Conservation (phyloP, 2,888 invertebrate species). For the Lycaena phlaeas region DNA sequence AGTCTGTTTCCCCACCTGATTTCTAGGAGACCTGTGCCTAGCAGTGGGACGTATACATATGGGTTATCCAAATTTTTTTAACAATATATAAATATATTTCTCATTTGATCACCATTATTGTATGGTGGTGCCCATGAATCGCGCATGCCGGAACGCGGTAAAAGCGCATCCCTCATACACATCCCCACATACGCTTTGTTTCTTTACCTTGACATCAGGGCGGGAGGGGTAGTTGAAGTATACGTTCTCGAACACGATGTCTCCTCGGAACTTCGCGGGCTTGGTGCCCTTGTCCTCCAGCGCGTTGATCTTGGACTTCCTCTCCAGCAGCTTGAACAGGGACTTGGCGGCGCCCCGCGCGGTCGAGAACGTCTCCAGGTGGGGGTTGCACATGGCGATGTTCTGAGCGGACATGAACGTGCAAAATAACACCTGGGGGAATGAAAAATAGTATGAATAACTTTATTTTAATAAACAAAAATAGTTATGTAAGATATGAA, state of each 20-base stretch:
- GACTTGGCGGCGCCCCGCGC: constrained; percentile 82
- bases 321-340: constrained; percentile 80
- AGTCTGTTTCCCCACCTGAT: no score
- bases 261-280: constrained; percentile 72
- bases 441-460: not conserved
- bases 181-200: no score
- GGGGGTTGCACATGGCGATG: constrained; percentile 81
- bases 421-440: constrained; percentile 77
- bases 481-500: no score
- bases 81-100: no score
- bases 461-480: no score
- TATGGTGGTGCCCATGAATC: no score
- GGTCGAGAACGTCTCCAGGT: constrained; percentile 80
- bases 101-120: no score
- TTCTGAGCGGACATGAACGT: constrained; percentile 84
- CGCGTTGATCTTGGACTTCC: constrained; percentile 47
- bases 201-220: constrained; percentile 79
- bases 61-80: no score
- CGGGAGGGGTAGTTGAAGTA: constrained; percentile 86
- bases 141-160: no score
- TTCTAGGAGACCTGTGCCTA: no score
- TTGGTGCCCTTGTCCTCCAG: constrained; percentile 50
- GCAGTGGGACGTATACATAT: no score
- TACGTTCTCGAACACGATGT: constrained; percentile 79
- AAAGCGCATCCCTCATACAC: no score